These are phyloP conservation scores for Notospermus geniculatus DNA, from an alignment of 1,140 invertebrate species.

Conservation along the genomic window DNA sequence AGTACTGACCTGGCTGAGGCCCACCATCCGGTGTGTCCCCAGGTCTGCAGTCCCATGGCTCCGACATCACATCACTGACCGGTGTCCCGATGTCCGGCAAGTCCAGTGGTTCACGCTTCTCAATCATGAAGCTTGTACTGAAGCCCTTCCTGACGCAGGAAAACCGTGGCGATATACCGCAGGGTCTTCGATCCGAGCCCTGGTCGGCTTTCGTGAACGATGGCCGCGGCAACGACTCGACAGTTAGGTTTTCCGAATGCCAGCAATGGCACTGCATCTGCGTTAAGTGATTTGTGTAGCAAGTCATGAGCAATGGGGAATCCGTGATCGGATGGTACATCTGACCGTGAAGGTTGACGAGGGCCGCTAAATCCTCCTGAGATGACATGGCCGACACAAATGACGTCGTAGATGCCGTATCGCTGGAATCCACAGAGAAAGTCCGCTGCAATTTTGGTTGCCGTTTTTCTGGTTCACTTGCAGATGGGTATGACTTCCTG, in stretches of 20 bases:
- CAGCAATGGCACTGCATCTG: conserved; percentile 66
- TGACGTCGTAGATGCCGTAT: conserved; percentile 61
- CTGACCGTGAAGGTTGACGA: conserved; percentile 93
- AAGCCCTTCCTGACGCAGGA: neutral
- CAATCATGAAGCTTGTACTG: neutral
- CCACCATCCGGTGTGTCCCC: neutral
- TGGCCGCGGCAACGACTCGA: neutral
- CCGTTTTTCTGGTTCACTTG: too few relatives aligned
- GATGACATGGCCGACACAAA: conserved; percentile 90
- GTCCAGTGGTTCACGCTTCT: neutral
- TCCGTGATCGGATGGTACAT: conserved; percentile 87
- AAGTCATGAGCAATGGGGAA: conserved; percentile 89
- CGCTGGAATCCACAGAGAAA: conserved; percentile 6
- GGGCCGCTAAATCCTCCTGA: conserved; percentile 62
- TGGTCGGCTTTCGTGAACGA: conserved; percentile 6
- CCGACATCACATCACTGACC: conserved; percentile 3
- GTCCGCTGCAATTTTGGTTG: neutral
- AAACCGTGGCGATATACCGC: neutral
- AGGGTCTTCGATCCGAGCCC: neutral
- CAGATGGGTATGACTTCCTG: too few relatives aligned
- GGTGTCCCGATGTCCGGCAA: conserved; percentile 2
- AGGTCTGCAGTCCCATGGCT: conserved; percentile 3
- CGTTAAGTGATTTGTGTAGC: conserved; percentile 88
- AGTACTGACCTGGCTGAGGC: too few relatives aligned
- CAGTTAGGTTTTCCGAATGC: conserved; percentile 16